phyloP scores from a whole-genome alignment of 2,888 invertebrate genomes.

The Heliconius erato region DNA sequence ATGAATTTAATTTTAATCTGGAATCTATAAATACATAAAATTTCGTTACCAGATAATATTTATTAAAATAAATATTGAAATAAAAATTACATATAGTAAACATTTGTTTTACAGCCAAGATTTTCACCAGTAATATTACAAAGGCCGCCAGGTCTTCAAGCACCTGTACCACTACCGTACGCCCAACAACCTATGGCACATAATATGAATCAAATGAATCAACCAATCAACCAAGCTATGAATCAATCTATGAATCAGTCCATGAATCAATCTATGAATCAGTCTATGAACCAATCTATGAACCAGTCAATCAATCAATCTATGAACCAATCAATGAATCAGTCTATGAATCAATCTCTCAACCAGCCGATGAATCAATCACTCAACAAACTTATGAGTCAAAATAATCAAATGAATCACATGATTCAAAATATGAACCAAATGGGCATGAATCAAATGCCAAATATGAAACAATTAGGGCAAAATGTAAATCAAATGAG shows the following conservation, averaged over 20 bases:
- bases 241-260: conserved; percentile 51
- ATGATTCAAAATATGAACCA: conserved; percentile 59
- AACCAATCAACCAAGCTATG: conserved; percentile 55
- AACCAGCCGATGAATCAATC: conserved; percentile 45
- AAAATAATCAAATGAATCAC: conserved; percentile 54
- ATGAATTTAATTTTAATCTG: too few relatives aligned
- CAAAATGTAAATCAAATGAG: conserved; percentile 59
- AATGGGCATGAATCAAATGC: conserved; percentile 62
- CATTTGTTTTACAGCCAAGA: conserved; percentile 74
- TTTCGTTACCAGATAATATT: too few relatives aligned
- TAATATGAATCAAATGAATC: conserved; percentile 54
- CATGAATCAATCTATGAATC: conserved; percentile 43
- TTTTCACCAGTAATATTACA: conserved; percentile 80
- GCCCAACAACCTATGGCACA: conserved; percentile 71
- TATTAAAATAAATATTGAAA: neutral
- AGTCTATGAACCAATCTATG: conserved; percentile 49
- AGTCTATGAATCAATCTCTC: conserved; percentile 44
- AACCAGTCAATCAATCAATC: conserved; percentile 55
- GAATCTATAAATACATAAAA: too few relatives aligned
- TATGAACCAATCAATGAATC: conserved; percentile 45
- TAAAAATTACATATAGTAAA: neutral
- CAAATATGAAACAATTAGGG: conserved; percentile 61
- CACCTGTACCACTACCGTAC: conserved; percentile 76
- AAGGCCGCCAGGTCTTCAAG: conserved; percentile 77
- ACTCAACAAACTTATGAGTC: conserved; percentile 54